Evolutionary conservation across 2,113 vertebrate genomes (phyloP), one percentile per base, ranked within the genome.

Genomic region (Hippocampus mohnikei): DNA sequence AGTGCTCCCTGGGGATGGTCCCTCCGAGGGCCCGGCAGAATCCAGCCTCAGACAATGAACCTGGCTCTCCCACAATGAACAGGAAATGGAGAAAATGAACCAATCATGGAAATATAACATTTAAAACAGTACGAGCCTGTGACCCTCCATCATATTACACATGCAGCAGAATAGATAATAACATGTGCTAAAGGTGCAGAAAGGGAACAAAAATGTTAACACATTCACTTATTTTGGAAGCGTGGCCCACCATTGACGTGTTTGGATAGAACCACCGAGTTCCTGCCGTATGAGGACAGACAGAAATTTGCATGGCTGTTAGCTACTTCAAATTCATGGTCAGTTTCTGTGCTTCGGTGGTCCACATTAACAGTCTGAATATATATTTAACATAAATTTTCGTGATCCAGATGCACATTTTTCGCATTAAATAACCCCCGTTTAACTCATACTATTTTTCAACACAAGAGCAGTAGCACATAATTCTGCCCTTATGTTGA

Each of bases 21-120:
- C 88, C 90, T 88, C 88, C 77, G 73, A 90, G 84, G 87, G 88
- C 87, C 76, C 56, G 76, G 79, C 83, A 74, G 79, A 83, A 81
- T 83, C 84, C 75, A 68, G 76, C 75, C 79, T 66, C 82, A 91
- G 89, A 93, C 90, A 92, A 93, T 91, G 81, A 85, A 79, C 84
- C 80, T 79, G 83, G 82, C 87, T 82, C 42, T 58, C 62, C 70
- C 85, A 92, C 91, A 93, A 90, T 92, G 88, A 89, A 90, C 90
- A 90, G 92, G 91, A 92, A 93, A 88, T 81, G 85, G 84, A 85
- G 81, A 88, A 85, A 91, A 91, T 85, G 84, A 89, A 89, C 75
- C 85, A 91, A 92, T 93, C 89, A 90, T 91, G 85, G 88, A 93
- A 92, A 92, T 89, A 90, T 88, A 88, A 85, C 85, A 91, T 92